Evolutionary conservation across 2,797 vertebrate species (phyloP).

Genomic region (Pangasius larnaudii): DNA sequence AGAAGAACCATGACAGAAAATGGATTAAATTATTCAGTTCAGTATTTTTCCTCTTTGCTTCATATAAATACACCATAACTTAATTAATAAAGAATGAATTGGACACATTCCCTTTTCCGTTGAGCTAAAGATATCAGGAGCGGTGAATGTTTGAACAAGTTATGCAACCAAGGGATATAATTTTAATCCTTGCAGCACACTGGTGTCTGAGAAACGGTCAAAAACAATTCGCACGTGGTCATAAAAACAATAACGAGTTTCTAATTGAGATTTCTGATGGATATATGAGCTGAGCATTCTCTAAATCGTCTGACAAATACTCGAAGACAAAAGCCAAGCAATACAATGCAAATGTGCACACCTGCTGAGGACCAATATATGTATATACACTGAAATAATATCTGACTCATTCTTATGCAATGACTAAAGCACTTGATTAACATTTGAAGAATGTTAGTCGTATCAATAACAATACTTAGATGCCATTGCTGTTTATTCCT

Average conservation of each 20-base stretch:
- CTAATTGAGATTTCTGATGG: not conserved
- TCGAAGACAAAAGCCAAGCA: not conserved
- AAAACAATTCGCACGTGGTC: not conserved
- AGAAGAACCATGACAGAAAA: not conserved
- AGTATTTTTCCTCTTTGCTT: not conserved
- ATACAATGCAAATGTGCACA: not conserved
- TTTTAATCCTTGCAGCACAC: not conserved
- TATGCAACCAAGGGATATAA: not conserved
- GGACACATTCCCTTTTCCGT: not conserved
- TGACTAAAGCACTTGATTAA: slow-evolving; percentile 13
- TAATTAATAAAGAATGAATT: not conserved
- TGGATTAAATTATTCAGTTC: not conserved
- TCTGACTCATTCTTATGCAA: slow-evolving; percentile 12
- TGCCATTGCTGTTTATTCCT: slow-evolving; percentile 69
- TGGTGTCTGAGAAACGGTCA: not conserved
- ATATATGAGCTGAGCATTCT: not conserved
- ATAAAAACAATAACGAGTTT: not conserved
- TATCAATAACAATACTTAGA: slow-evolving; percentile 37
- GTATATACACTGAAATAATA: not conserved
- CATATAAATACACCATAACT: not conserved
- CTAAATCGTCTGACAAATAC: not conserved
- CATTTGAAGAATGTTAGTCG: slow-evolving; percentile 21
- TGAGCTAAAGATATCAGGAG: not conserved
- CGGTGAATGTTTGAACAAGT: not conserved
- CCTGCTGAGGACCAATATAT: not conserved